Base-by-base conservation (phyloP, 2,113 vertebrate genomes). In the Dendropsophus ebraccatus region DNA sequence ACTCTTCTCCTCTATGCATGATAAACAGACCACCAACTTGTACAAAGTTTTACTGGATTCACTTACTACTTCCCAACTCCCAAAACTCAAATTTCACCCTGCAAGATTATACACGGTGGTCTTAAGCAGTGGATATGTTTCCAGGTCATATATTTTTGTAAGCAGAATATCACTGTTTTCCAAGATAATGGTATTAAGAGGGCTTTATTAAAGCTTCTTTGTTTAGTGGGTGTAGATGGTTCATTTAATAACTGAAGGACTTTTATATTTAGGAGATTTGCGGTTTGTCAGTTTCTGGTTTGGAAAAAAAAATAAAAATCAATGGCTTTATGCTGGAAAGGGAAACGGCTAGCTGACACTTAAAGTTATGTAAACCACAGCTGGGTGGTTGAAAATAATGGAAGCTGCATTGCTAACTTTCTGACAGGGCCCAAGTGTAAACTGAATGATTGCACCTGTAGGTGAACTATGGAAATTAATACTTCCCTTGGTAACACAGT, bases 391-490 rank as follows among this genome's bases (percentile, higher is more conserved):
- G 56, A 85, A 35, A 28, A 85, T 25, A 65, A 47, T 65, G 56
- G 54, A 85, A 77, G 41, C 41, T 85, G 45, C 25, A 62, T 65
- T 77, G 73, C 56, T 65, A 49, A 85, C 82, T 75, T 76, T 60
- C 52, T 84, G 70, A 76, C 72, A 84, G 82, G 54, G 17, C 83
- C 83, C 72, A 77, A 77, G 73, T 85, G 83, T 85, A 85, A 84
- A 77, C 58, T 50, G 83, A 77, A 35, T 14, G 21, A 76, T 28
- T 84, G 82, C 70, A 76, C 82, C 82, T 76, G 82, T 32, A 76
- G 52, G 74, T 75, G 52, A 60, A 45, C 82, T 75, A 52, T 65
- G 25, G 41, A 85, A 60, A 85, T 50, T 10, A 32, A 77, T 85
- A 19, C 76, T 77, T 54, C 62, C 81, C 62, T 82, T 82, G 81